Evolutionary conservation across 2,797 vertebrate genomes (phyloP), one percentile per base, ranked within the genome.

Genomic region (Acestrorhynchus altus): DNA sequence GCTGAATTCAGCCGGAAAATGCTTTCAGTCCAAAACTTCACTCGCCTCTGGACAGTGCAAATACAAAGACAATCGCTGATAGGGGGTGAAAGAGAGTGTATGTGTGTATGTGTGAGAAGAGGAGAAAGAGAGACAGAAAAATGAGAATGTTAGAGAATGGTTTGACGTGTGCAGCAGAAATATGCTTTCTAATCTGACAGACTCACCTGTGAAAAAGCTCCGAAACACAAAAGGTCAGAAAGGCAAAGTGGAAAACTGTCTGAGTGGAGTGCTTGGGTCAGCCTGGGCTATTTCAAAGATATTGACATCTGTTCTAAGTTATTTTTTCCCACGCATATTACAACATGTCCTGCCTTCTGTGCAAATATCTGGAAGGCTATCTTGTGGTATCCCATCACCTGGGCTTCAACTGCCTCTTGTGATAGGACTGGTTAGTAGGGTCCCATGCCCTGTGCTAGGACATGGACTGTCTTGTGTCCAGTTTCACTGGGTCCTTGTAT

Each of bases 61-160:
- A 66, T 66, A 66, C 51, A 72, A 67, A 78, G 61, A 59, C 60
- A 72, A 49, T 49, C n/a, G 68, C 76, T 78, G 68, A 56, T 72
- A 46, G 54, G 49, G 67, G 51, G 12, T 3, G 42, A 49, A 49
- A 31, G 46, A 12, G 40, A 8, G 61, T 44, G 61, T 24, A n/a
- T 44, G 39, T 31, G 12, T 65, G 39, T 20, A 49, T 60, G 24
- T 8, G 66, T 4, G 28, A 2, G 5, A 4, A 44, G 3, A 66
- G 13, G 31, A 40, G 9, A 13, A 40, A 63, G 49, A 16, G 22
- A 70, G 4, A 60, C 15, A 4, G 35, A 40, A 12, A 11, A 22
- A 5, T 11, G 13, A 52, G 67, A 22, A 24, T 10, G 16, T 9
- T 1, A 9, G 5, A 49, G 42, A 13, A 39, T 42, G 12, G 54